Percentiles rank a stretch among this genome's conserved stretches.
Evolutionary conservation across 2,888 invertebrate genomes (phyloP).

Genomic region (Hydroisotoma schaefferi): DNA sequence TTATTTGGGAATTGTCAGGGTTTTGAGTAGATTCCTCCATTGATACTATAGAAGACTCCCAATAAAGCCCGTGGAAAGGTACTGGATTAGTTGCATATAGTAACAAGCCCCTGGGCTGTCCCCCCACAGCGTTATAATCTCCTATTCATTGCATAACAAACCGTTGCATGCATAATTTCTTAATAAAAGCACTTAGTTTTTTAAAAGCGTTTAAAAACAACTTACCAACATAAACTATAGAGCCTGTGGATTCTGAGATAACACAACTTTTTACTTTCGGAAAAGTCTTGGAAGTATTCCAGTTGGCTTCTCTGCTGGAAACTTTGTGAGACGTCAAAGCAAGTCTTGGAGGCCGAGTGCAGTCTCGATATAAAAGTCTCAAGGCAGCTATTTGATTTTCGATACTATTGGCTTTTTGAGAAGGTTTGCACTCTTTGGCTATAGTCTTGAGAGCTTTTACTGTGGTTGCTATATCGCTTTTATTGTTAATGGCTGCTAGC

Average conservation of each 20-base stretch:
- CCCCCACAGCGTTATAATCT: slow-evolving; percentile 52
- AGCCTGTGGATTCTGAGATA: slow-evolving; percentile 51
- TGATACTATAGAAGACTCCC: slow-evolving; percentile 27
- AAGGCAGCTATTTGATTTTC: slow-evolving; percentile 51
- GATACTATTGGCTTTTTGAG: slow-evolving; percentile 50
- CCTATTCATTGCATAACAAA: slow-evolving; percentile 44
- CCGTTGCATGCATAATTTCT: too few species aligned
- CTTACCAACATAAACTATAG: slow-evolving; percentile 50
- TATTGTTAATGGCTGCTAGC: slow-evolving; percentile 50
- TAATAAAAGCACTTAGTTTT: too few species aligned
- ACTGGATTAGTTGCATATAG: slow-evolving; percentile 52
- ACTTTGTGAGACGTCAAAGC: slow-evolving; percentile 41
- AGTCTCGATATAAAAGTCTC: slow-evolving; percentile 52
- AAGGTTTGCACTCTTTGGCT: slow-evolving; percentile 52
- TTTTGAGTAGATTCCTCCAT: slow-evolving; percentile 27
- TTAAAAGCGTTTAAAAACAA: too few species aligned
- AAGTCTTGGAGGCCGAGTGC: slow-evolving; percentile 53
- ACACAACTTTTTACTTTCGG: slow-evolving; percentile 52
- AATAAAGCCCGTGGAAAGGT: slow-evolving; percentile 41
- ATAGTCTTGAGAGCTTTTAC: slow-evolving; percentile 52
- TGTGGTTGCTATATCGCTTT: slow-evolving; percentile 50
- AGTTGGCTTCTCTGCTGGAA: slow-evolving; percentile 21
- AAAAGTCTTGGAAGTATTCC: slow-evolving; percentile 51
- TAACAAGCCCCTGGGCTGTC: slow-evolving; percentile 52
- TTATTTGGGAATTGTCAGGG: slow-evolving; percentile 16